A percentile compares a stretch with the other conserved stretches of the same genome.
These are phyloP conservation scores for Macrosiphum euphorbiae DNA, from an alignment of 2,888 invertebrate genomes.

Conservation along the genomic window DNA sequence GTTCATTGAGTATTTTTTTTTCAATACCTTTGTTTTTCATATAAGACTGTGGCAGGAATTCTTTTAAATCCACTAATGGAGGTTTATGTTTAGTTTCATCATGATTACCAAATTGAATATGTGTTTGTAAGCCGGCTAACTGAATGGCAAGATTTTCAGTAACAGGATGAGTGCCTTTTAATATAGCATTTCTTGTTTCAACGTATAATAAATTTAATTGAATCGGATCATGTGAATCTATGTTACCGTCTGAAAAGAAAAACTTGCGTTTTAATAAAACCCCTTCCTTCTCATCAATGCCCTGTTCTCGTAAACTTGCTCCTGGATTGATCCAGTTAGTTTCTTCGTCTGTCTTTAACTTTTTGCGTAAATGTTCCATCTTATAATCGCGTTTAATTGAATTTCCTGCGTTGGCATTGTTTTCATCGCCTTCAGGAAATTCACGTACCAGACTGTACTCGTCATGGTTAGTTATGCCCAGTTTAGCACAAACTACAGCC, in stretches of 20 bases:
- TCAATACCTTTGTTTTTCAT: conserved; percentile 94
- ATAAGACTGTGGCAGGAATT: conserved; percentile 96
- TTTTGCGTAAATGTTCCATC: conserved; percentile 97
- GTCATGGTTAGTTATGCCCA: conserved; percentile 95
- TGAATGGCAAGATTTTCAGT: conserved; percentile 94
- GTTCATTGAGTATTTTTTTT: conserved; percentile 96
- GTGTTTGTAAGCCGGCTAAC: conserved; percentile 98
- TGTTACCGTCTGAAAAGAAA: conserved; percentile 99
- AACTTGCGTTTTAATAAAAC: conserved; percentile 92
- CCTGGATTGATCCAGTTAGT: conserved; percentile 98
- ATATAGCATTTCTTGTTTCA: conserved; percentile 94
- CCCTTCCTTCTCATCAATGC: conserved; percentile 92
- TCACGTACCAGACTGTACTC: conserved; percentile 97
- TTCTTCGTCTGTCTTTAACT: conserved; percentile 98
- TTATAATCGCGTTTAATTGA: conserved; percentile 93
- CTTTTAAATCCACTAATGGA: conserved; percentile 95
- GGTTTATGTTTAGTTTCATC: conserved; percentile 95
- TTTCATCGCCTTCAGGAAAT: conserved; percentile 83
- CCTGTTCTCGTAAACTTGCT: conserved; percentile 97
- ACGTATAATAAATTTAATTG: conserved; percentile 97
- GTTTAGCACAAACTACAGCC: conserved; percentile 99
- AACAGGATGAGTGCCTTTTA: conserved; percentile 97
- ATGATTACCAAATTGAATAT: conserved; percentile 97
- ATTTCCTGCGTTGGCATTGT: conserved; percentile 86
- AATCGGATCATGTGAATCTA: conserved; percentile 96